Percentiles rank a stretch among this genome's conserved stretches.
Evolutionary conservation across 23 tunicate species (phyloP).

Genomic region (Phallusia fumigata): DNA sequence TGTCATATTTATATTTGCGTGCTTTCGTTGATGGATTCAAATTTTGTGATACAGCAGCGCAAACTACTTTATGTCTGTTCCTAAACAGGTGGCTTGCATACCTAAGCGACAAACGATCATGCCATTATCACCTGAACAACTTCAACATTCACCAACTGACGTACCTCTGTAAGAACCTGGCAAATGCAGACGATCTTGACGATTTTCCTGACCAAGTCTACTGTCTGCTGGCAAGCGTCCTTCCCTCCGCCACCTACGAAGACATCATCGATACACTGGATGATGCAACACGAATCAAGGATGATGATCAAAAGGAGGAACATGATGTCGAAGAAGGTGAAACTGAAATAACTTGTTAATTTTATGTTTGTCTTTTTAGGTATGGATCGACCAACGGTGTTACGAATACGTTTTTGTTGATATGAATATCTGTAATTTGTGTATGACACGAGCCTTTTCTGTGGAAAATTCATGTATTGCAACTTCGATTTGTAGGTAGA

Average conservation of each 20-base stretch:
- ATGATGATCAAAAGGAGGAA: not conserved
- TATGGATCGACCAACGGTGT: too few relatives aligned
- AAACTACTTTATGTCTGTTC: too few relatives aligned
- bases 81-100: conserved; percentile 44
- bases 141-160: conserved; percentile 62
- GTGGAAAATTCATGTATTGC: too few relatives aligned
- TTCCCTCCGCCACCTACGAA: not conserved
- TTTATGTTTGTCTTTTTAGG: too few relatives aligned
- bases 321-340: not conserved
- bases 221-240: conserved; percentile 26
- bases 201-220: conserved; percentile 56
- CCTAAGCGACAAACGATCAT: conserved; percentile 12
- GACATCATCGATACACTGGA: conserved; percentile 26
- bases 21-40: too few relatives aligned
- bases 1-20: too few relatives aligned
- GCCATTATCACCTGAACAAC: conserved; percentile 50
- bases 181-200: not conserved
- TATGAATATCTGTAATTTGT: too few relatives aligned
- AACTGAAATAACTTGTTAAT: too few relatives aligned
- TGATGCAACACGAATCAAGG: conserved; percentile 28
- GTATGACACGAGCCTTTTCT: too few relatives aligned
- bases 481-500: too few relatives aligned
- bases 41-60: too few relatives aligned
- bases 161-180: conserved; percentile 49
- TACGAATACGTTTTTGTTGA: too few relatives aligned